Evolutionary conservation across 1,140 invertebrate genomes (phyloP).

Genomic region (fruit fly (Drosophila melanogaster)): DNA sequence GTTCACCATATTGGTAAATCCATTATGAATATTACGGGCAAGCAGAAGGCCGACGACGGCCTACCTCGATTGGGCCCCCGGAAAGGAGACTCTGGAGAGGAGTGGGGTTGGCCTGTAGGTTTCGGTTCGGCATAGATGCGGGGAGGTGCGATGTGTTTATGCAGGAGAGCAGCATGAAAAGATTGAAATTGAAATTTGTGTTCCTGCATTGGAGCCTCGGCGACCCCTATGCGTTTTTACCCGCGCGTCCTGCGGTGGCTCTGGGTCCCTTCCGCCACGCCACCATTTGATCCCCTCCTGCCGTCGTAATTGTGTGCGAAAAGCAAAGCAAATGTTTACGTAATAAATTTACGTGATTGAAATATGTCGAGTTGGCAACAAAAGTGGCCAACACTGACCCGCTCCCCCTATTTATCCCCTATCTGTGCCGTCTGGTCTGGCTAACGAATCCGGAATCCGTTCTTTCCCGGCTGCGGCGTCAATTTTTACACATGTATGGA

Average conservation of each 20-base stretch:
- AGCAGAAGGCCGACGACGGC: slow-evolving; percentile 59
- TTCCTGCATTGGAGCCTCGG: slow-evolving; percentile 34
- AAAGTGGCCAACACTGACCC: slow-evolving; percentile 63
- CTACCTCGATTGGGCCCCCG: background rate
- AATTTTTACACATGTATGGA: slow-evolving; percentile 78
- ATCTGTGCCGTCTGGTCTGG: slow-evolving; percentile 35
- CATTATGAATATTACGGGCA: slow-evolving; percentile 83
- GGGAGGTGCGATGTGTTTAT: slow-evolving; percentile 8
- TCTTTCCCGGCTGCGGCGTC: slow-evolving; percentile 51
- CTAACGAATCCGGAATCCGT: slow-evolving; percentile 70
- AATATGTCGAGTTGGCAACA: slow-evolving; percentile 84
- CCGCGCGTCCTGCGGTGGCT: slow-evolving; percentile 11
- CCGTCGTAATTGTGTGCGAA: slow-evolving; percentile 77
- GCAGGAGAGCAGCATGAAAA: slow-evolving; percentile 45
- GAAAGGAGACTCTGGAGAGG: background rate
- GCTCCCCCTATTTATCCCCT: background rate
- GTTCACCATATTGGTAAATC: slow-evolving; percentile 84
- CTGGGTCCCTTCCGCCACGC: background rate
- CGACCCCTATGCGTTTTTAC: slow-evolving; percentile 4
- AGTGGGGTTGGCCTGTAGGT: background rate
- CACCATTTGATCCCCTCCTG: slow-evolving; percentile 10
- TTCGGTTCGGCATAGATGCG: slow-evolving; percentile 1
- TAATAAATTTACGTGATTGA: slow-evolving; percentile 85
- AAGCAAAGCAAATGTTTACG: slow-evolving; percentile 84
- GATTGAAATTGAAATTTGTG: slow-evolving; percentile 82